Evolutionary conservation across 2,888 invertebrate genomes (phyloP), one percentile per base, ranked within the genome.

Genomic region (Caprella mutica): DNA sequence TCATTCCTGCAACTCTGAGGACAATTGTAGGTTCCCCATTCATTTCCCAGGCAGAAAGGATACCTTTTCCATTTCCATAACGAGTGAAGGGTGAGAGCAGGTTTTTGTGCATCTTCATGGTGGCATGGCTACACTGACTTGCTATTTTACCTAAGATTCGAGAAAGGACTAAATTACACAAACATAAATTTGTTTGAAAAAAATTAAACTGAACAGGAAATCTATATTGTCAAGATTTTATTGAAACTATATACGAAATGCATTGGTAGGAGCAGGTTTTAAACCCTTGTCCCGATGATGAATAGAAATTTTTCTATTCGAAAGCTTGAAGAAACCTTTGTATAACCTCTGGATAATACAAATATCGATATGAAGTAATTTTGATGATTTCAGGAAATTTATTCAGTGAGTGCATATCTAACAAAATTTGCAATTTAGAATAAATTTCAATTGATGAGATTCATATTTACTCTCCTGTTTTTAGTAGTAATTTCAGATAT

Each of bases 11-110:
- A 9, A 50, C 56, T 74, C 85, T 86, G 0, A 93, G 75, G 0
- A 90, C 86, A 65, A 65, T 84, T 76, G 93, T 94, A 0, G 88
- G 83, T 71, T 90, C 88, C 0, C 93, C 88, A 62, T 77, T 76
- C 52, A 76, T 72, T 68, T 82, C 81, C 87, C 87, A 88, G 5
- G 73, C 68, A 5, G 38, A 27, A 12, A 53, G 40, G 19, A 53
- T 27, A 14, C 29, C 40, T 1, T 9, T 5, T 14, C 40, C 39
- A 1, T 5, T 27, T 19, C 24, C n/a, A 17, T 24, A 19, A 19
- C 26, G 24, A 21, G 8, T 17, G 35, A 30, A 19, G 5, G 52
- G 35, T 5, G 52, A 35, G 2, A 77, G 73, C 0, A 84, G 81
- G 68, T 81, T 81, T 65, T 85, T 84, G 68, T 85, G 90, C 1